Evolutionary conservation across 1,140 invertebrate species (phyloP).

Genomic region (Cotesia typhae): DNA sequence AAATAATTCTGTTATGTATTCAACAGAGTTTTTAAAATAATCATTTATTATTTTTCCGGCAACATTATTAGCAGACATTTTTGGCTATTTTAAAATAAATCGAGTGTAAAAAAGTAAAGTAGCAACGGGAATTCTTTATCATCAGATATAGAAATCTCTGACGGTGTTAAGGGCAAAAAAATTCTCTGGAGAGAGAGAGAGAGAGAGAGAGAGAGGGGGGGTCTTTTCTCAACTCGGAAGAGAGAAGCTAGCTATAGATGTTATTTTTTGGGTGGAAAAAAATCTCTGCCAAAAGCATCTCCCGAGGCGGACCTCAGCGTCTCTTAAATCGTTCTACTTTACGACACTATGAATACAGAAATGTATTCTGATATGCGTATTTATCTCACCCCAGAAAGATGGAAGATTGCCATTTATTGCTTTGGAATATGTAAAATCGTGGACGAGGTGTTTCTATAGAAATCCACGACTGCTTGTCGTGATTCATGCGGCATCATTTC

Average conservation of each 20-base stretch:
- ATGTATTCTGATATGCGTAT: conserved; percentile 45
- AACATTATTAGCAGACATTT: conserved; percentile 6
- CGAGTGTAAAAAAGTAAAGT: conserved; percentile 12
- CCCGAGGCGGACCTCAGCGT: conserved; percentile 12
- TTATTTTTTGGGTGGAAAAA: conserved; percentile 17
- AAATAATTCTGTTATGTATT: no score
- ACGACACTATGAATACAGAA: conserved; percentile 43
- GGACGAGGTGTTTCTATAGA: conserved; percentile 41
- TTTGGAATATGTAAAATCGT: conserved; percentile 38
- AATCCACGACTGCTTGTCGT: conserved; percentile 38
- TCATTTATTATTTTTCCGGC: conserved; percentile 3
- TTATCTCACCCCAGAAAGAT: conserved; percentile 40
- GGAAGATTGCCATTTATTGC: conserved; percentile 43
- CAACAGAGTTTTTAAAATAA: no score
- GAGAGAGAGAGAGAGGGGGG: neutral
- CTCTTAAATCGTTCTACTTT: conserved; percentile 34
- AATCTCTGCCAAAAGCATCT: conserved; percentile 29
- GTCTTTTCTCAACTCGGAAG: neutral
- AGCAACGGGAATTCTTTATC: neutral
- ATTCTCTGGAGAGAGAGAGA: neutral
- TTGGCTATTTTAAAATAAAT: conserved; percentile 18
- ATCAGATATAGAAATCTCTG: no score
- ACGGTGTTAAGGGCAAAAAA: neutral
- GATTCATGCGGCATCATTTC: conserved; percentile 41
- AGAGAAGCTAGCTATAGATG: neutral